Evolutionary conservation across 1,140 invertebrate species (phyloP), one percentile per base, ranked within the genome.

Genomic region (Drosophila mayri): DNA sequence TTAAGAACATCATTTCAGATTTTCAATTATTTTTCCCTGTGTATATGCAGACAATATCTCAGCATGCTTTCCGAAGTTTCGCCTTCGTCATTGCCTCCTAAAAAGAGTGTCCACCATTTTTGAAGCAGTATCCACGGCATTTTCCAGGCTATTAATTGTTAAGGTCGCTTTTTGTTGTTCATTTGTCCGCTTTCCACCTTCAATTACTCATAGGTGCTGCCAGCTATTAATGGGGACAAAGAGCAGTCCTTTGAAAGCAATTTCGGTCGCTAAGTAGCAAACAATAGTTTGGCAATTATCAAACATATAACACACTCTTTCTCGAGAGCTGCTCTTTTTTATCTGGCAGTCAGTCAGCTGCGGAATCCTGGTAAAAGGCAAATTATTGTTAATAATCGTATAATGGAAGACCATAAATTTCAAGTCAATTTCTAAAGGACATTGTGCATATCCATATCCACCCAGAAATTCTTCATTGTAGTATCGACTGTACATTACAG

Each of bases 191-290:
- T 72, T 72, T 28, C 67, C 70, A 72, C 70, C 70, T 72, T 72
- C 67, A 72, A 72, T 72, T 72, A 72, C 70, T 72, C 54, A 49
- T 57, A 76, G 71, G 71, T 76, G 74, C 46, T 59, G 38, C 47
- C 46, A 38, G 74, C 47, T 44, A 65, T 61, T 76, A 77, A 76
- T 55, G 57, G 38, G 37, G 55, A 76, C 74, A 77, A 70, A 44
- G 44, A 9, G 55, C 12, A 46, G 75, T 78, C 57, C 64, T 77
- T 77, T 77, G 43, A 77, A 78, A 62, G 50, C 74, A 77, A 78
- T 78, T 78, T 78, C 40, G 74, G 75, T 77, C 75, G 75, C 74
- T 78, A 78, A 78, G 74, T 70, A 77, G 64, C 74, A 37, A 77
- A 77, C 75, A 78, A 77, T 78, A 70, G 74, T 77, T 70, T 77